Conservation (phyloP, 92 coral and sea anemone species). For the Chrysogorgia sp. region DNA sequence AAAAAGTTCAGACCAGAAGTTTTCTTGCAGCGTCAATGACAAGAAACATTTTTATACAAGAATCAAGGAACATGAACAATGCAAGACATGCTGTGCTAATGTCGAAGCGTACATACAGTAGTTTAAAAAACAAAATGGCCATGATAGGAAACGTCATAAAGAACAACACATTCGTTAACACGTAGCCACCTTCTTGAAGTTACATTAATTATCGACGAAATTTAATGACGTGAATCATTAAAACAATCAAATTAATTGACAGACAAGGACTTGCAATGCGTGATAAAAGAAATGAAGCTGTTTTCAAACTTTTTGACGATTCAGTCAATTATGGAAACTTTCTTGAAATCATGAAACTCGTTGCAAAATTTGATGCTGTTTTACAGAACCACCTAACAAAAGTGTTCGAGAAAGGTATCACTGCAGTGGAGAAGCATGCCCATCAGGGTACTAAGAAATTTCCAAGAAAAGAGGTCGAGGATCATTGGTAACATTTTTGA, state of each 20-base stretch:
- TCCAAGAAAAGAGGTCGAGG: background rate
- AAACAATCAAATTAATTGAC: constrained; percentile 1
- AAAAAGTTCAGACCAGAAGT: background rate
- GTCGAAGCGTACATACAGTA: constrained; percentile 6
- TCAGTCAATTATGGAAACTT: background rate
- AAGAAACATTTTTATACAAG: constrained; percentile 7
- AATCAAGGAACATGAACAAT: constrained; percentile 11
- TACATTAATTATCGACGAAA: background rate
- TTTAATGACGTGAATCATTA: background rate
- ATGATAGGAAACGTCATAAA: constrained; percentile 10
- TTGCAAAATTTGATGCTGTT: background rate
- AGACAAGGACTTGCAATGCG: background rate
- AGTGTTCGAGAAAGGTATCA: background rate
- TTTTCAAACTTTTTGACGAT: background rate
- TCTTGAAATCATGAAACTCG: constrained; percentile 9
- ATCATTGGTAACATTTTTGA: constrained; percentile 4
- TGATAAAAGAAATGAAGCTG: background rate
- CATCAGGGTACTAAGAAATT: background rate
- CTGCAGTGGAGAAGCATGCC: constrained; percentile 3
- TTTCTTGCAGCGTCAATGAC: background rate
- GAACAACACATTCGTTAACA: background rate
- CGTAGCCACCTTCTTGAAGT: background rate
- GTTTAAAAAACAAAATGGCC: background rate
- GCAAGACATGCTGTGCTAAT: constrained; percentile 11
- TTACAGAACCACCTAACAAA: background rate